phyloP scores from a whole-genome alignment of 2,113 vertebrate species.

The Aspiorhynchus laticeps region DNA sequence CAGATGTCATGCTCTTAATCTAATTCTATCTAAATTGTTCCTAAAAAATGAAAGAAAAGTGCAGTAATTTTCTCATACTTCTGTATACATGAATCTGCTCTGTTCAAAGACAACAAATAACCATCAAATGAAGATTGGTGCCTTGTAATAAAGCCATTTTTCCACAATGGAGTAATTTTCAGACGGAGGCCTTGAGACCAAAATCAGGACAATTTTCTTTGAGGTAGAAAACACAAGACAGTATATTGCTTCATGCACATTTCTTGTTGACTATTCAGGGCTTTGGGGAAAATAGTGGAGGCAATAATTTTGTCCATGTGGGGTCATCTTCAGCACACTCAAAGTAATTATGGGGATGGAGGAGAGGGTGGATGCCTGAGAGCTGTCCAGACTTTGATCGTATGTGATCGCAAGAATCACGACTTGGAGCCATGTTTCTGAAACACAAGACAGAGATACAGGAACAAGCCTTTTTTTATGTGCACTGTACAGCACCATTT shows the following conservation, averaged over 20 bases:
- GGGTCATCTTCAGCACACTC: slow-evolving; percentile 75
- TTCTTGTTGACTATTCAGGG: slow-evolving; percentile 60
- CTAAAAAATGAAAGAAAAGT: slow-evolving; percentile 95
- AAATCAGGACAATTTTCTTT: slow-evolving; percentile 56
- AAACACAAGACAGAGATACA: slow-evolving; percentile 38
- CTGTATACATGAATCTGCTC: slow-evolving; percentile 78
- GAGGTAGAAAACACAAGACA: slow-evolving; percentile 46
- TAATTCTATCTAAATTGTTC: slow-evolving; percentile 89
- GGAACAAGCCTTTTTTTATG: slow-evolving; percentile 29
- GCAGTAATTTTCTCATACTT: slow-evolving; percentile 91
- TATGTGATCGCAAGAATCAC: slow-evolving; percentile 40
- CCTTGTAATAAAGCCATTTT: slow-evolving; percentile 80
- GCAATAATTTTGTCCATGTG: slow-evolving; percentile 67
- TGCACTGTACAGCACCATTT: slow-evolving; percentile 4
- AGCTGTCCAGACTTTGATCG: slow-evolving; percentile 59
- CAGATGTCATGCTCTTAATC: slow-evolving; percentile 82
- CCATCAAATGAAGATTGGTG: slow-evolving; percentile 78
- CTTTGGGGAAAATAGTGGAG: slow-evolving; percentile 41
- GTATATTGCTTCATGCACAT: slow-evolving; percentile 58
- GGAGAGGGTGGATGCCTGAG: slow-evolving; percentile 69
- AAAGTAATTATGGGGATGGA: slow-evolving; percentile 80
- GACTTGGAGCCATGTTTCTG: slow-evolving; percentile 36
- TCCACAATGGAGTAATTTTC: slow-evolving; percentile 79
- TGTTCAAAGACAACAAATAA: slow-evolving; percentile 93
- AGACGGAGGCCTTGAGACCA: slow-evolving; percentile 72